Evolutionary conservation across 2,797 vertebrate genomes (phyloP).

Genomic region (Diceros bicornis): DNA sequence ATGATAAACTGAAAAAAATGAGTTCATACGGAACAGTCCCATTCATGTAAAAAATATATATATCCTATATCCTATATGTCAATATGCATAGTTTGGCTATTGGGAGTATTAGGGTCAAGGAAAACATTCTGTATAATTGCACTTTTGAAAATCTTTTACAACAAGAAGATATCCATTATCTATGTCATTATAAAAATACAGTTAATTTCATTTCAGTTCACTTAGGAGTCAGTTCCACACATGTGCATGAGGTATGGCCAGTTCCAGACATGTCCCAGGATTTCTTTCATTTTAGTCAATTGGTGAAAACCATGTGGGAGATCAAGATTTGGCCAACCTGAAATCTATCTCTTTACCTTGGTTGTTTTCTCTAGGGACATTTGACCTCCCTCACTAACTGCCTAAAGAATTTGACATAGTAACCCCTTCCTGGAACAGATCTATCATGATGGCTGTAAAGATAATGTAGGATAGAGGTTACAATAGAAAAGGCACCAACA

Average conservation of each 20-base stretch:
- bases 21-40: not conserved
- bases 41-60: not conserved
- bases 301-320: too few species aligned
- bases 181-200: constrained; percentile 22
- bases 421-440: too few species aligned
- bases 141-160: not conserved
- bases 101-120: not conserved
- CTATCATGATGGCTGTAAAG: too few species aligned
- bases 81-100: not conserved
- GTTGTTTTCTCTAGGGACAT: too few species aligned
- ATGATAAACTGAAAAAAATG: constrained; percentile 53
- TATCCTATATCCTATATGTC: not conserved
- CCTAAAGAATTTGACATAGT: too few species aligned
- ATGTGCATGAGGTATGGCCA: not conserved
- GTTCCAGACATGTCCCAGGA: not conserved
- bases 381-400: too few species aligned
- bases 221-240: not conserved
- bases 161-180: not conserved
- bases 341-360: too few species aligned
- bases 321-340: too few species aligned
- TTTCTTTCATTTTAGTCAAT: not conserved
- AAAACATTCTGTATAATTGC: not conserved
- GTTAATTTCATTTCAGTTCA: constrained; percentile 40
- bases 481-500: too few species aligned
- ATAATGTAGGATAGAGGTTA: too few species aligned